A percentile compares a stretch with the other conserved stretches of the same genome.
phyloP scores from a whole-genome alignment of 2,888 invertebrate species.

The Eupithecia exiguata region DNA sequence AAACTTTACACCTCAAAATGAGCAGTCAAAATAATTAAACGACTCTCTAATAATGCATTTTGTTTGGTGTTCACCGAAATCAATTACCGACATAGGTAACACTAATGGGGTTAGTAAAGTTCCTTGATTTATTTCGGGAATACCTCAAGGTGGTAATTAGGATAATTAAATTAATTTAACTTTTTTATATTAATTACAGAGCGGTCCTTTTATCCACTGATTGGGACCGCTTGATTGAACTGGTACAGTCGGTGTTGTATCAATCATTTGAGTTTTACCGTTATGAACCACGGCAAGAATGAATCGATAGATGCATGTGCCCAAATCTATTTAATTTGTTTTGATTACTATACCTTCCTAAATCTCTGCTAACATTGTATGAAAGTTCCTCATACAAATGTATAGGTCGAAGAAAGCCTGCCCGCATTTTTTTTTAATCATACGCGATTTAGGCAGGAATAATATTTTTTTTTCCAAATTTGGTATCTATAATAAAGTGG shows the following conservation, averaged over 20 bases:
- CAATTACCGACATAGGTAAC: slow-evolving; percentile 60
- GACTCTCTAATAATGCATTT: slow-evolving; percentile 56
- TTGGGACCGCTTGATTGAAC: slow-evolving; percentile 17
- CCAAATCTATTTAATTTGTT: neutral
- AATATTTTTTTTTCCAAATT: neutral
- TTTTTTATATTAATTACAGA: slow-evolving; percentile 50
- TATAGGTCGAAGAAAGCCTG: no score
- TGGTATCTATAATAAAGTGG: no score
- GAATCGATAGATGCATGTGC: neutral
- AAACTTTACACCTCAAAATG: slow-evolving; percentile 37
- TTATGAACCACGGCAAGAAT: neutral
- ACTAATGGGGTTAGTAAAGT: slow-evolving; percentile 63
- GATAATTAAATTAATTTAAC: slow-evolving; percentile 69
- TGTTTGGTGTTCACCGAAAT: slow-evolving; percentile 61
- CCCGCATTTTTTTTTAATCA: no score
- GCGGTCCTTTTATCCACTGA: slow-evolving; percentile 30
- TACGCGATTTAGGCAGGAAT: neutral
- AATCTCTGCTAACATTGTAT: neutral
- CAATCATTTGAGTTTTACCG: slow-evolving; percentile 3
- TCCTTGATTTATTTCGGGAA: slow-evolving; percentile 67
- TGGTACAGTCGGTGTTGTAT: neutral
- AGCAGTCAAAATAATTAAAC: slow-evolving; percentile 56
- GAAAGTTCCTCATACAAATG: neutral
- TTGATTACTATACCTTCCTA: neutral
- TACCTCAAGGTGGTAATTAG: slow-evolving; percentile 62